Conservation (phyloP, 1,140 invertebrate genomes). For the Listronotus bonariensis region DNA sequence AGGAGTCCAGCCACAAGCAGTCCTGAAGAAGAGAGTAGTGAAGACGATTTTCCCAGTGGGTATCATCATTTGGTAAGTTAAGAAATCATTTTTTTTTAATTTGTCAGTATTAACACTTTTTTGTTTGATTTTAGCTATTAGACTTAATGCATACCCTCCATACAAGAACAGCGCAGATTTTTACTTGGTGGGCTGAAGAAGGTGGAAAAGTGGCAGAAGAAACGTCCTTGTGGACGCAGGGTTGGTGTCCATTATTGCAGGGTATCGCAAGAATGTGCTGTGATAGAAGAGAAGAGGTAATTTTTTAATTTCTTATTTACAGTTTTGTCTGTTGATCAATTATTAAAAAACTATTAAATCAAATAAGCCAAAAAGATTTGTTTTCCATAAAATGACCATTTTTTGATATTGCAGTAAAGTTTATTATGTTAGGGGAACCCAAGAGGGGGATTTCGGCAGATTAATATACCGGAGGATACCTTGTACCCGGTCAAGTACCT, state of each 20-base stretch:
- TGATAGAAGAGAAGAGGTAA: conserved; percentile 78
- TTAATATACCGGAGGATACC: too few species aligned
- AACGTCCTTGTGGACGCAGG: conserved; percentile 84
- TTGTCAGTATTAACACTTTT: neutral
- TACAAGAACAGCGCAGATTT: conserved; percentile 89
- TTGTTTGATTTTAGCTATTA: conserved; percentile 68
- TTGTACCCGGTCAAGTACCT: too few species aligned
- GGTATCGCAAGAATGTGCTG: conserved; percentile 94
- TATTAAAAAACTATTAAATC: too few species aligned
- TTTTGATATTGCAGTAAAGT: too few species aligned
- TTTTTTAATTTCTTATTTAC: too few species aligned
- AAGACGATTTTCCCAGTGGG: conserved; percentile 68
- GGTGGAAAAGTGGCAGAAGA: conserved; percentile 65
- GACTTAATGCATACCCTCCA: conserved; percentile 96
- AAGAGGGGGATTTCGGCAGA: too few species aligned
- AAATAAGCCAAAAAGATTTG: too few species aligned
- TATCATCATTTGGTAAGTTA: conserved; percentile 71
- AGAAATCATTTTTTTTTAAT: too few species aligned
- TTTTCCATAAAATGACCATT: too few species aligned
- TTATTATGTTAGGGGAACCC: too few species aligned
- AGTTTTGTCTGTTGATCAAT: too few species aligned
- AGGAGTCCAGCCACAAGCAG: conserved; percentile 53
- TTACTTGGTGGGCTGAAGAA: conserved; percentile 89
- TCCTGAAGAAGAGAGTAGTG: conserved; percentile 69
- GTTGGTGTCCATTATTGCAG: conserved; percentile 90